Base-by-base conservation (phyloP, 2,113 vertebrate species). In the Pituophis catenifer region DNA sequence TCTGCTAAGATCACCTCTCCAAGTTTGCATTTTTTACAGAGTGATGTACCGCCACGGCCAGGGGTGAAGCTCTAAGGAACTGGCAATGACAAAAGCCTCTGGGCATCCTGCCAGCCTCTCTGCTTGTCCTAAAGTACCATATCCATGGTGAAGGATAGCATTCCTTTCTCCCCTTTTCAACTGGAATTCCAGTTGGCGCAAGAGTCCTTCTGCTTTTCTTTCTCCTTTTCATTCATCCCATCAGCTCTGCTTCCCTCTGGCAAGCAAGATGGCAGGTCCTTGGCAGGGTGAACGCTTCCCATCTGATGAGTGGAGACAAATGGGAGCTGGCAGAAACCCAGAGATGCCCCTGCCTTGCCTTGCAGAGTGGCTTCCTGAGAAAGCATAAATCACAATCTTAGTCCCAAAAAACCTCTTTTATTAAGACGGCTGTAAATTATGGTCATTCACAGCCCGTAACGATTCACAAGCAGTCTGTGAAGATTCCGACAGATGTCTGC, bases 241-340 rank as follows among this genome's bases (percentile, higher is more conserved):
- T 33, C 19, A 21, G n/a, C 33, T 81, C 33, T 21, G 33, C 75
- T 94, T 50, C 23, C 13, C 58, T 93, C 58, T 95, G 94, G 95
- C 96, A 95, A 94, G 94, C 86, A 92, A 93, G 59, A 44, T 81
- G 33, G 90, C 92, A 88, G 89, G 29, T 0, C 4, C 93, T 97
- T 96, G 96, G 96, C 96, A 97, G 95, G 55, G 85, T 89, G 13
- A 12, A 62, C 62, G 8, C 59, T 92, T 92, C 13, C 9, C 70
- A 38, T 94, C 96, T 95, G 81, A 89, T 95, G 94, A 96, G 96
- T 94, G 93, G 91, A 86, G 95, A 53, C 91, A 95, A 94, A 93
- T 50, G 3, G 89, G 89, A 91, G 93, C 95, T 97, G 96, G 96
- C 95, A 96, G 92, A 86, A 81, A 92, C 54, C 23, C 33, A 88